Evolutionary conservation across 2,797 vertebrate genomes (phyloP).

Genomic region (Sarcoramphus papa): DNA sequence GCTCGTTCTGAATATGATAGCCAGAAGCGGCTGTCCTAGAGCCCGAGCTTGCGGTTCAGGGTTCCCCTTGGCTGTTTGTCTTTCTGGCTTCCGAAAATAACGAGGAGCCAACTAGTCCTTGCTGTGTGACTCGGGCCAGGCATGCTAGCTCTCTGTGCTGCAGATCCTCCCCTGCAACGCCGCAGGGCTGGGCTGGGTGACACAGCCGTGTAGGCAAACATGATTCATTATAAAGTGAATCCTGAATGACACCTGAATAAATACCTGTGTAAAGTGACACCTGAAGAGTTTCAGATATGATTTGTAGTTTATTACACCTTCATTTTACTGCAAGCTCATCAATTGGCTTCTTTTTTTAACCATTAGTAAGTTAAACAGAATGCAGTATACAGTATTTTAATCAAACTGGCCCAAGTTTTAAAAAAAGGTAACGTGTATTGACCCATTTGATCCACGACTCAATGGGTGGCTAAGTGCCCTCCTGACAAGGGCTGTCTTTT

Average conservation of each 20-base stretch:
- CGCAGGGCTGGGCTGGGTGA: neutral
- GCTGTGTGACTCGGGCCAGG: neutral
- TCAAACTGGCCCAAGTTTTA: neutral
- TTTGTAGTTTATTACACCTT: neutral
- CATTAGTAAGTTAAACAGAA: neutral
- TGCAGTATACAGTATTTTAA: neutral
- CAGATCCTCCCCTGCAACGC: neutral
- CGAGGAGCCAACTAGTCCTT: neutral
- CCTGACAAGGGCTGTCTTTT: neutral
- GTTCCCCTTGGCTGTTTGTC: neutral
- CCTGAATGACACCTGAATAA: neutral
- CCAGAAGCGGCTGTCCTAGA: neutral
- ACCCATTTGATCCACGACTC: neutral
- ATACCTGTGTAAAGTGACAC: neutral
- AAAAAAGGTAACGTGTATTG: neutral
- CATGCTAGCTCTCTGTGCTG: neutral
- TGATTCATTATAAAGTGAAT: neutral
- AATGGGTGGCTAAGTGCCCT: neutral
- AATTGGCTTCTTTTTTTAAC: neutral
- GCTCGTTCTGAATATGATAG: rapidly evolving
- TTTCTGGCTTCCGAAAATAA: neutral
- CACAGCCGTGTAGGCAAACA: neutral
- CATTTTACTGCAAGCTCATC: neutral
- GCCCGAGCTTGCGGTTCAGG: neutral
- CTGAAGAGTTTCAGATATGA: neutral